Evolutionary conservation across 1,140 invertebrate genomes (phyloP).

Genomic region (Pseudomyrmex sp.): DNA sequence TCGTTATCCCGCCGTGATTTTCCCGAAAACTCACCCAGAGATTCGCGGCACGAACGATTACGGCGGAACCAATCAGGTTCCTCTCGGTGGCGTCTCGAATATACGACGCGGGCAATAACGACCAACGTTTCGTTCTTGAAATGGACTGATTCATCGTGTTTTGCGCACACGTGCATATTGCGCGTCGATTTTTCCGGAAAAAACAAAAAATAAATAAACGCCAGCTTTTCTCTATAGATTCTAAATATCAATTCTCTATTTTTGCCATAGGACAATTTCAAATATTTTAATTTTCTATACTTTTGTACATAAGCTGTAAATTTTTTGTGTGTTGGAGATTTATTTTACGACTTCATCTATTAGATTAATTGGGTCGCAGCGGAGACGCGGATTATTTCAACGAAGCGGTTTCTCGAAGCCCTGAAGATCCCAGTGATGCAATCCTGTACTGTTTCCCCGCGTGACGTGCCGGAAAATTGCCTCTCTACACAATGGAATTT

Average conservation of each 20-base stretch:
- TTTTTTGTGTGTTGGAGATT: background rate
- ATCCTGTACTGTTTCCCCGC: background rate
- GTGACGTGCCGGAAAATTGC: conserved; percentile 47
- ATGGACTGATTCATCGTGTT: background rate
- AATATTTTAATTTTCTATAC: background rate
- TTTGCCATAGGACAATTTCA: too few species aligned
- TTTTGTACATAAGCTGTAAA: background rate
- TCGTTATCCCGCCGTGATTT: conserved; percentile 63
- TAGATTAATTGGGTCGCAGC: background rate
- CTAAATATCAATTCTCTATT: background rate
- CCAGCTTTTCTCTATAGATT: background rate
- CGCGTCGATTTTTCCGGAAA: background rate
- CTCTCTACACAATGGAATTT: conserved; percentile 51
- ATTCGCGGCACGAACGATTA: conserved; percentile 65
- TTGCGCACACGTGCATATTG: background rate
- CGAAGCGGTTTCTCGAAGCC: background rate
- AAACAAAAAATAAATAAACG: background rate
- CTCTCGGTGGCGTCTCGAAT: background rate
- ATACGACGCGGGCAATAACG: conserved; percentile 35
- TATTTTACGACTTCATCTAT: background rate
- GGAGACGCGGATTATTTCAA: conserved; percentile 1
- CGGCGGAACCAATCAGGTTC: conserved; percentile 54
- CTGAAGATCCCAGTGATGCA: background rate
- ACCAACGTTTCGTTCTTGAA: conserved; percentile 15
- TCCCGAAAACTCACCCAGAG: conserved; percentile 41